Percentiles rank a stretch among this genome's conserved stretches.
Conservation (phyloP, 2,797 vertebrate genomes). For the Etheostoma perlongum region DNA sequence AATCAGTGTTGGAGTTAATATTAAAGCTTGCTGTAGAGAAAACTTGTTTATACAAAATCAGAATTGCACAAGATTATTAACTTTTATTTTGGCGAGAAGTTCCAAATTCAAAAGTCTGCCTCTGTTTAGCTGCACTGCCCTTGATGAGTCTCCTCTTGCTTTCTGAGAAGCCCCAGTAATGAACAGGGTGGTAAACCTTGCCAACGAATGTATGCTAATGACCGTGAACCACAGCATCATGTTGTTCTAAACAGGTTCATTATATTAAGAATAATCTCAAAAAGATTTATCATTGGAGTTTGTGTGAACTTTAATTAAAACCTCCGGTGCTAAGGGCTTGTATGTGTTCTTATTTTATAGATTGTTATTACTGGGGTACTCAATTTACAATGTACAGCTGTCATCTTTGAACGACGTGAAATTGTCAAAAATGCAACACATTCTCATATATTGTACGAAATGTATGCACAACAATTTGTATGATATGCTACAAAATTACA, state of each 20-base stretch:
- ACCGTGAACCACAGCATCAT: slow-evolving; percentile 32
- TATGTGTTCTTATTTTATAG: neutral
- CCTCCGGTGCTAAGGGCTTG: neutral
- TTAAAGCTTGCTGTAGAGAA: slow-evolving; percentile 34
- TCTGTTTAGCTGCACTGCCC: slow-evolving; percentile 46
- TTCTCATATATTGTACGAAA: too few relatives aligned
- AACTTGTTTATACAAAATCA: slow-evolving; percentile 38
- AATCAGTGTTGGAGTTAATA: slow-evolving; percentile 33
- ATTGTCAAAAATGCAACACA: too few relatives aligned
- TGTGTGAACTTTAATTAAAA: slow-evolving; percentile 25
- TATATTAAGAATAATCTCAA: slow-evolving; percentile 28
- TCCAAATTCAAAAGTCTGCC: slow-evolving; percentile 39
- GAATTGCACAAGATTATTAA: slow-evolving; percentile 45
- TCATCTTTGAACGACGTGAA: neutral
- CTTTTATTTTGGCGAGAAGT: slow-evolving; percentile 49
- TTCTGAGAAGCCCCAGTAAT: slow-evolving; percentile 52
- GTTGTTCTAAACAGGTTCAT: slow-evolving; percentile 27
- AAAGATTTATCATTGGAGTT: slow-evolving; percentile 28
- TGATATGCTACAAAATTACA: too few relatives aligned
- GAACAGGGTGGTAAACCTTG: slow-evolving; percentile 62
- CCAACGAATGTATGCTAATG: slow-evolving; percentile 64
- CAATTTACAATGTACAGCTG: neutral
- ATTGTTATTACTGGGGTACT: neutral
- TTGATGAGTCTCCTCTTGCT: slow-evolving; percentile 62
- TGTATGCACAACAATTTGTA: too few relatives aligned